Percentiles rank a stretch among this genome's conserved stretches.
These are phyloP conservation scores for Aphelenchoides avenae DNA, from an alignment of 1,140 invertebrate species.

Conservation along the genomic window DNA sequence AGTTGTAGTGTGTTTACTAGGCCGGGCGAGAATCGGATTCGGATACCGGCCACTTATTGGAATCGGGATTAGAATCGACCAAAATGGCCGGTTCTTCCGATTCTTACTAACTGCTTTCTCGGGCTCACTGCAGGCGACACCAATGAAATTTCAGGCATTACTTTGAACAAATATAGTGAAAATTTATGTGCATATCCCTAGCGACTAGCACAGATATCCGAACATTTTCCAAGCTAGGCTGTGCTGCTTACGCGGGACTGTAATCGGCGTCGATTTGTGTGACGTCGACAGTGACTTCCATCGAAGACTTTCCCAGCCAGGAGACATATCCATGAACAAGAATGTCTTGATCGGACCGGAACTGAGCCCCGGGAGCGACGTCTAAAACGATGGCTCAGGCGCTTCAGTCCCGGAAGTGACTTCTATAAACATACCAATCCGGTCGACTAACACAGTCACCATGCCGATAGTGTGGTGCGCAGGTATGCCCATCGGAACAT, in stretches of 20 bases:
- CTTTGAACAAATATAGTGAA: too few species aligned
- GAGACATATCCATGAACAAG: not conserved
- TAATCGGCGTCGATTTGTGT: not conserved
- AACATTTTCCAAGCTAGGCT: too few species aligned
- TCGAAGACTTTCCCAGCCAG: conserved; percentile 4
- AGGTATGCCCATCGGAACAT: not conserved
- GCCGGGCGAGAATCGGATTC: too few species aligned
- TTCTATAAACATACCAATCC: conserved; percentile 12
- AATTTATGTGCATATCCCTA: too few species aligned
- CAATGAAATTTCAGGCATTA: too few species aligned
- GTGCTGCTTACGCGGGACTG: too few species aligned
- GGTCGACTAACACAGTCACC: conserved; percentile 3
- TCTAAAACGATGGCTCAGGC: too few species aligned
- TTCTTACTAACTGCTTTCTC: not conserved
- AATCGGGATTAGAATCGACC: too few species aligned
- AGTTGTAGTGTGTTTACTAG: not conserved
- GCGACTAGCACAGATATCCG: too few species aligned
- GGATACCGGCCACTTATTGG: too few species aligned
- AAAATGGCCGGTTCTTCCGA: too few species aligned
- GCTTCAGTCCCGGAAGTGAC: too few species aligned
- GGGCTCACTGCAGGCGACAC: not conserved
- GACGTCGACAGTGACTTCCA: conserved; percentile 1
- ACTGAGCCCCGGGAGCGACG: not conserved
- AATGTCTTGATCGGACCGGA: not conserved
- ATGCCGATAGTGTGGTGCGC: conserved; percentile 8